Evolutionary conservation across 2,113 vertebrate genomes (phyloP), one percentile per base, ranked within the genome.

Genomic region (Alosa alosa): DNA sequence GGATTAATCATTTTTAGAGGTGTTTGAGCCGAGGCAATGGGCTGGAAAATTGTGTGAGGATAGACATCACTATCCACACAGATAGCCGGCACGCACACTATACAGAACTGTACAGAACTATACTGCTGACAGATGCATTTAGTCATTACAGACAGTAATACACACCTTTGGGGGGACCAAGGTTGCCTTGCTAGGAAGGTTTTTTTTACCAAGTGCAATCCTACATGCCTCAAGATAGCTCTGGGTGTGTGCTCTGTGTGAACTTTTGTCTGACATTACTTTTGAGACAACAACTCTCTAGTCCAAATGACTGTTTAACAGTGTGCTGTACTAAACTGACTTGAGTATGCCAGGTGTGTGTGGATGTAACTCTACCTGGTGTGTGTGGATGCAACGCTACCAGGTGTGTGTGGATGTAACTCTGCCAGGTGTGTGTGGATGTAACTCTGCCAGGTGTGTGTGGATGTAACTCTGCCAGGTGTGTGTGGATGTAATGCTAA

Each of bases 21-120:
- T 84, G 82, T 82, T 87, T 87, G 86, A 81, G 7, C 86, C 75
- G 6, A 87, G 85, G 88, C 90, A 89, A 90, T 92, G 89, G 88
- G 46, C 90, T 84, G 81, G 86, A 91, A 91, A 92, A 92, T 91
- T 86, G 86, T 81, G 81, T 44, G 82, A 82, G 87, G 88, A 83
- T 83, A 88, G 84, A 88, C 83, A 87, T 86, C 85, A 87, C 85
- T 64, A 84, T 72, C 64, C 25, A 10, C 22, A 25, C 10, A 31
- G n/a, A 13, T 72, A 72, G 64, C 64, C 4, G n/a, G n/a, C 64
- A 72, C 25, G 2, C n/a, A 72, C 64, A 64, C n/a, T n/a, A n/a
- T 13, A 7, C 31, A 72, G 31, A 72, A 25, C 64, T 36, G 25
- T 2, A 11, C 10, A 31, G n/a, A 31, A 11, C 64, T 11, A 11